Conservation (phyloP, 2,113 vertebrate species). For the Cyprinus carpio region DNA sequence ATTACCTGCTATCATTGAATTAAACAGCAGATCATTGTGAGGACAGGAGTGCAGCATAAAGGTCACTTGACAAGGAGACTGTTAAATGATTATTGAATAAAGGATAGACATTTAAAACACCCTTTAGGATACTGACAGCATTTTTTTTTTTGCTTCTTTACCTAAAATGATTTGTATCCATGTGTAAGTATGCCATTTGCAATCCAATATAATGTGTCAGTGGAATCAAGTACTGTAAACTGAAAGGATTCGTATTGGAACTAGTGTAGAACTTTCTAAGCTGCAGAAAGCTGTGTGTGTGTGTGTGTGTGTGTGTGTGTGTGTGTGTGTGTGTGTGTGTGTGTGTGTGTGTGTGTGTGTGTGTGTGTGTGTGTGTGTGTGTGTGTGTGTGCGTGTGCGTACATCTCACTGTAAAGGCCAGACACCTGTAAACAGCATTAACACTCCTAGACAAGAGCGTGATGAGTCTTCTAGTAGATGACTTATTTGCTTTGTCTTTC, state of each 20-base stretch:
- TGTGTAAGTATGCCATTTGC: not conserved
- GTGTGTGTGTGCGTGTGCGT: too few species aligned
- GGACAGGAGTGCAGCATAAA: slow-evolving; percentile 27
- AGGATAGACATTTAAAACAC: slow-evolving; percentile 28
- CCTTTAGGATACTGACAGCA: not conserved
- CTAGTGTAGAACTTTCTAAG: slow-evolving; percentile 9
- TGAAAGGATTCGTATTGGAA: not conserved
- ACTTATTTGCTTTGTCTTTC: slow-evolving; percentile 38
- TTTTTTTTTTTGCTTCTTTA: not conserved
- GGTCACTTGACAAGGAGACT: slow-evolving; percentile 32
- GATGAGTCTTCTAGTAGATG: slow-evolving; percentile 27
- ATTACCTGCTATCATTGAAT: slow-evolving; percentile 46
- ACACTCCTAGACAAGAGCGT: slow-evolving; percentile 42
- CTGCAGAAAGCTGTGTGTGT: not conserved
- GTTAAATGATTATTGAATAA: slow-evolving; percentile 37
- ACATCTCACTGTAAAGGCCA: not conserved
- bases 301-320: not conserved
- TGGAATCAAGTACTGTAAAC: not conserved
- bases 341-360: not conserved
- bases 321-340: not conserved
- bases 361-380: not conserved
- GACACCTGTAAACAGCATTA: slow-evolving; percentile 45
- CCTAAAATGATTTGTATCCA: not conserved
- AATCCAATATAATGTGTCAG: not conserved
- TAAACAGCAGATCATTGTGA: slow-evolving; percentile 1